These are phyloP conservation scores for Euproctis similis DNA, from an alignment of 2,888 invertebrate genomes.

Conservation along the genomic window DNA sequence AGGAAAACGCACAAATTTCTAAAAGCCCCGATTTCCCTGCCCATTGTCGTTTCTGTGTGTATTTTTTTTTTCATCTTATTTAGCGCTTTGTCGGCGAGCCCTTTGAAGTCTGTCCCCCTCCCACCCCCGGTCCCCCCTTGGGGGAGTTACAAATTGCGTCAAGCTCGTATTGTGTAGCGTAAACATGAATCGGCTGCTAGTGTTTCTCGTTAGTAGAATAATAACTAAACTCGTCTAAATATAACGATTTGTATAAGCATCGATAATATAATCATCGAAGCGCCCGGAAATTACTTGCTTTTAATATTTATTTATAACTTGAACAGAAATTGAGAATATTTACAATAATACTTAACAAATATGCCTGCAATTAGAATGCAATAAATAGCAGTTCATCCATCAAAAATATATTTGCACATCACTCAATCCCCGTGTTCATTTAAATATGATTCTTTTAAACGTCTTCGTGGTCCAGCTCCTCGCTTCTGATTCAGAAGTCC, in stretches of 20 bases:
- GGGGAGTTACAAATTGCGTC: constrained; percentile 71
- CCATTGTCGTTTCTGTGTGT: constrained; percentile 63
- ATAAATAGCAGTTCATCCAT: too few species aligned
- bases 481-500: too few species aligned
- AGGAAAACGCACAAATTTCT: constrained; percentile 48
- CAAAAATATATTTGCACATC: too few species aligned
- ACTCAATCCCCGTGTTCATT: too few species aligned
- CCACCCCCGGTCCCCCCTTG: constrained; percentile 30
- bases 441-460: too few species aligned
- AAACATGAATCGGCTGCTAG: constrained; percentile 54
- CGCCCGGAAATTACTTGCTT: too few species aligned
- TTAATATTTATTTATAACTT: too few species aligned
- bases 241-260: constrained; percentile 6
- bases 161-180: constrained; percentile 56
- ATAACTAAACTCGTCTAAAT: constrained; percentile 12
- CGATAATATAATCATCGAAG: too few species aligned
- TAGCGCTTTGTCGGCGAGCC: constrained; percentile 72
- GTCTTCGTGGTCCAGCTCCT: too few species aligned
- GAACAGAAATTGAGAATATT: too few species aligned
- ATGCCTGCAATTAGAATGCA: too few species aligned
- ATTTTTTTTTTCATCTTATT: constrained; percentile 72
- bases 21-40: constrained; percentile 65
- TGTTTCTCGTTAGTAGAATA: constrained; percentile 28
- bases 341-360: too few species aligned
- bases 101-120: constrained; percentile 63